A percentile compares a stretch with the other conserved stretches of the same genome.
These are phyloP conservation scores for Leucoraja erinaceus DNA, from an alignment of 2,113 vertebrate genomes.

Conservation along the genomic window DNA sequence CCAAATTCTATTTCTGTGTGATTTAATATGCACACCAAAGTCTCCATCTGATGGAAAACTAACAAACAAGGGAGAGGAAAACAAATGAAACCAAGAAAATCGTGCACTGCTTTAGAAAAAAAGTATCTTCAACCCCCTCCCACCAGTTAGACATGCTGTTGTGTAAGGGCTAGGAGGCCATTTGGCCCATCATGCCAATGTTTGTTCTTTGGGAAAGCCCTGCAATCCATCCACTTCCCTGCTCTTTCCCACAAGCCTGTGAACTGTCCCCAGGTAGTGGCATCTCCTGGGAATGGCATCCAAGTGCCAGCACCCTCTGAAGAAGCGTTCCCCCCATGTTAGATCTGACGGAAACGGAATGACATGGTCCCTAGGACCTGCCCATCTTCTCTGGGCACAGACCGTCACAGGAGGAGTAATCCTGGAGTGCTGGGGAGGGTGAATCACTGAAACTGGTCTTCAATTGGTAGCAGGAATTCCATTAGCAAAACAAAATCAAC, in stretches of 20 bases:
- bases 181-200: neutral
- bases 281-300: neutral
- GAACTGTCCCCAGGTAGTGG: too few species aligned
- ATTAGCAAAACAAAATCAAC: neutral
- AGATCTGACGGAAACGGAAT: neutral
- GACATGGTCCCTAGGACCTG: too few species aligned
- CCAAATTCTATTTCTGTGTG: neutral
- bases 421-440: neutral
- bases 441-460: neutral
- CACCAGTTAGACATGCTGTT: too few species aligned
- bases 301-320: neutral
- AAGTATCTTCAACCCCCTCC: neutral
- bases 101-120: neutral
- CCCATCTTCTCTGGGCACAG: neutral
- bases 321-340: neutral
- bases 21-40: too few species aligned
- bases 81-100: neutral
- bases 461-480: neutral
- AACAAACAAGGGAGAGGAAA: neutral
- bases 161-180: neutral
- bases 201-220: neutral
- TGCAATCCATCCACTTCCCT: neutral
- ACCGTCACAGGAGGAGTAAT: neutral
- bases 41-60: too few species aligned
- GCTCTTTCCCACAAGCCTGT: too few species aligned